A percentile compares a stretch with the other conserved stretches of the same genome.
Evolutionary conservation across 2,113 vertebrate genomes (phyloP).

Genomic region (Cavia aperea): DNA sequence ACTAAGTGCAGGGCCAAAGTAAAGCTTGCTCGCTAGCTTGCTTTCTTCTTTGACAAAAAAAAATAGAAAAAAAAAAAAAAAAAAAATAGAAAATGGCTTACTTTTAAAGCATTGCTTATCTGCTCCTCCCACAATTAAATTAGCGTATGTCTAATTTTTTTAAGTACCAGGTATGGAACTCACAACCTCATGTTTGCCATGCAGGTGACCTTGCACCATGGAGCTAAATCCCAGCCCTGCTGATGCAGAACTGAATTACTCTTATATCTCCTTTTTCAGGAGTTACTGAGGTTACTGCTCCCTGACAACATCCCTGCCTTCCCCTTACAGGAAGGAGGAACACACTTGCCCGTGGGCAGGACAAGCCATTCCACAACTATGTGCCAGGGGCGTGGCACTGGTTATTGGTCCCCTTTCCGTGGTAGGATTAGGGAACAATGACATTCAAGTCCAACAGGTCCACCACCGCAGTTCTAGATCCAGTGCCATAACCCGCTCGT

Average conservation of each 20-base stretch:
- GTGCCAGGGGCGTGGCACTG: constrained; percentile 23
- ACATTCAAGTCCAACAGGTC: constrained; percentile 65
- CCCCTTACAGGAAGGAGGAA: background rate
- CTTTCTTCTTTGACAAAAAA: no score
- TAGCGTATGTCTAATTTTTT: background rate
- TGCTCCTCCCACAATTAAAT: background rate
- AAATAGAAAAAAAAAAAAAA: no score
- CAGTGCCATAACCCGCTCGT: background rate
- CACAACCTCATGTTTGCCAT: no score
- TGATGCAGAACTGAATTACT: no score
- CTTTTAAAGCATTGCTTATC: constrained; percentile 20
- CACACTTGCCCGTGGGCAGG: background rate
- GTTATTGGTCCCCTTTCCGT: constrained; percentile 5
- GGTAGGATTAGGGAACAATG: constrained; percentile 26
- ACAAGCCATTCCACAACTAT: background rate
- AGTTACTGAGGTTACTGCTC: background rate
- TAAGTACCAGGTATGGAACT: no score
- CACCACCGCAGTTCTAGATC: constrained; percentile 9
- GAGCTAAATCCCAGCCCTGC: no score
- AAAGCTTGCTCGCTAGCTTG: background rate
- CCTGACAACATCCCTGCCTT: background rate
- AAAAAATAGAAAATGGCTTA: background rate
- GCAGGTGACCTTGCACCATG: no score
- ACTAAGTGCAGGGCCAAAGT: background rate
- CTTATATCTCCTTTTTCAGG: background rate